Evolutionary conservation across 2,797 vertebrate genomes (phyloP).

Genomic region (Neoniphon sammara): DNA sequence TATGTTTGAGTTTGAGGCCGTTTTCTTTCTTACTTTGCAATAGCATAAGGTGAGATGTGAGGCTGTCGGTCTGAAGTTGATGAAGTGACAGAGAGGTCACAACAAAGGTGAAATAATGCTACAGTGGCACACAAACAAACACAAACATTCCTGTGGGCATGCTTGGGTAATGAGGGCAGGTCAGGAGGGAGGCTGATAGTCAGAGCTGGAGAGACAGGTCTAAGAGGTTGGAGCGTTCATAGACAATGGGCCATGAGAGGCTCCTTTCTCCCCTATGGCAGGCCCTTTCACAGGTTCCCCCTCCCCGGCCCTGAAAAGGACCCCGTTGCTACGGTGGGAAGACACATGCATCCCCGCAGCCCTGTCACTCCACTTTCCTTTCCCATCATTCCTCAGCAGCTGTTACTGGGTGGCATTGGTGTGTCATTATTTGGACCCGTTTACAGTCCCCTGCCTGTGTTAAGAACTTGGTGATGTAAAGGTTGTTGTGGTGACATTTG

Average conservation of each 20-base stretch:
- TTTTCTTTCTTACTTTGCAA: background rate
- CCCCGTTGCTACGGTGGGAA: conserved; percentile 62
- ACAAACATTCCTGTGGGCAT: conserved; percentile 65
- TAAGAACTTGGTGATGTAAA: conserved; percentile 57
- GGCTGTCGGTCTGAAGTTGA: background rate
- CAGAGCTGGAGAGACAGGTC: conserved; percentile 62
- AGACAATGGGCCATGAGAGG: conserved; percentile 79
- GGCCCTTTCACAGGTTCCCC: conserved; percentile 78
- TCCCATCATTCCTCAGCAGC: conserved; percentile 80
- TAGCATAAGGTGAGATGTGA: background rate
- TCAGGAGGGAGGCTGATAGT: conserved; percentile 62
- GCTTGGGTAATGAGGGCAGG: conserved; percentile 46
- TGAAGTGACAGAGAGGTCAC: conserved; percentile 41
- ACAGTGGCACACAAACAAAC: conserved; percentile 60
- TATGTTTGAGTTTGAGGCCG: background rate
- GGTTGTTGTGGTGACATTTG: conserved; percentile 73
- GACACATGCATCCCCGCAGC: conserved; percentile 61
- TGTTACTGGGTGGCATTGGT: conserved; percentile 77
- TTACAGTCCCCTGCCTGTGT: conserved; percentile 59
- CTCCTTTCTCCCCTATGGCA: conserved; percentile 79
- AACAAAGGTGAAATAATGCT: conserved; percentile 48
- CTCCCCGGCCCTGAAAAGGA: conserved; percentile 73
- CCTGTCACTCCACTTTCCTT: conserved; percentile 72
- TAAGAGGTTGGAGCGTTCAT: conserved; percentile 68
- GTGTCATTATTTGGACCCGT: conserved; percentile 80